phyloP scores from a whole-genome alignment of 2,113 vertebrate species.

The Asarcornis scutulata region DNA sequence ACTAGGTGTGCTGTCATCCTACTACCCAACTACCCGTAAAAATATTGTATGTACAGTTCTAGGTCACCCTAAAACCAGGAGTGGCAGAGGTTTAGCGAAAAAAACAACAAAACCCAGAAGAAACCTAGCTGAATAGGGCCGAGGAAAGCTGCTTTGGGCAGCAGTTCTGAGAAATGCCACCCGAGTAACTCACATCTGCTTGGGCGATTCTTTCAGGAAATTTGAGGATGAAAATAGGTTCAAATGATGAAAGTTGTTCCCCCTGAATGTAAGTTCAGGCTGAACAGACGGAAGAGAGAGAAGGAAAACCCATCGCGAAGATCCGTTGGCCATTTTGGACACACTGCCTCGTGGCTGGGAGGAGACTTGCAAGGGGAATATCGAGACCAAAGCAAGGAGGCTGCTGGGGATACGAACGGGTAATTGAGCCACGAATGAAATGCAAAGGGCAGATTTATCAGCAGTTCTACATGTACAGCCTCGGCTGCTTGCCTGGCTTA shows the following conservation, averaged over 20 bases:
- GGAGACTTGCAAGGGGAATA: not conserved
- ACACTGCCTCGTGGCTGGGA: rapidly evolving
- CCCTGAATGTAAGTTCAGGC: not conserved
- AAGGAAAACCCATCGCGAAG: rapidly evolving
- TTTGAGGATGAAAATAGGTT: not conserved
- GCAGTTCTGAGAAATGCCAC: not conserved
- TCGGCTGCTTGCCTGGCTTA: not conserved
- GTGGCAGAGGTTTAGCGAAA: not conserved
- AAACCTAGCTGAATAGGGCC: not conserved
- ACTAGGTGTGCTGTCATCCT: not conserved
- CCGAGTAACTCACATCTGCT: rapidly evolving
- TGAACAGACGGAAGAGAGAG: not conserved
- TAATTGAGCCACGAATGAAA: rapidly evolving
- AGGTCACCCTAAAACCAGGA: not conserved
- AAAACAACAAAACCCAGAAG: not conserved
- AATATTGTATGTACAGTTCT: not conserved
- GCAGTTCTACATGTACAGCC: not conserved
- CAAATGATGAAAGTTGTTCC: not conserved
- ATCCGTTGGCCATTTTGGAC: rapidly evolving
- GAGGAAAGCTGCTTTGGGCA: not conserved
- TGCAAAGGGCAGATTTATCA: not conserved
- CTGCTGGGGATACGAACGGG: rapidly evolving
- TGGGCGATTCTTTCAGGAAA: not conserved
- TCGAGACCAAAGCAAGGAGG: not conserved
- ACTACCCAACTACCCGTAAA: not conserved